A percentile compares a stretch with the other conserved stretches of the same genome.
phyloP scores from a whole-genome alignment of 2,113 vertebrate species.

The Cheilinus undulatus region DNA sequence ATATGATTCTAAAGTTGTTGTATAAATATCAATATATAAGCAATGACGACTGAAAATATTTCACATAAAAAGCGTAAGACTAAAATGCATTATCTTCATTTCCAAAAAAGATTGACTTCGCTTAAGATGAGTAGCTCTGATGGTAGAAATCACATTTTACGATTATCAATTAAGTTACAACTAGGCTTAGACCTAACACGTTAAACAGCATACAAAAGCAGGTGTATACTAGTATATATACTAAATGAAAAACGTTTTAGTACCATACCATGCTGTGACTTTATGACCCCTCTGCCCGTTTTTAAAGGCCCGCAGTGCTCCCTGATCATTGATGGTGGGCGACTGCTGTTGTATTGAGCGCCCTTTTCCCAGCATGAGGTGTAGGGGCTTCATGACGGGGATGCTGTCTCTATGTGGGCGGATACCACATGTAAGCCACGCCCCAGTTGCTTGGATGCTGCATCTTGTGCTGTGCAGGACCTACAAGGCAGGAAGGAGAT shows the following conservation, averaged over 20 bases:
- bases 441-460: constrained; percentile 22
- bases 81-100: neutral
- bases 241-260: neutral
- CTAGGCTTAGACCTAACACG: too few relatives aligned
- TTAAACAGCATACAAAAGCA: too few relatives aligned
- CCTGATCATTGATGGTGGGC: constrained; percentile 24
- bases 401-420: constrained; percentile 72
- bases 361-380: constrained; percentile 67
- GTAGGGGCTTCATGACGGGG: constrained; percentile 55
- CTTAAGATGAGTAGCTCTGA: neutral
- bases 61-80: neutral
- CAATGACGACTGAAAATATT: neutral
- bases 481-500: too few relatives aligned
- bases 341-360: constrained; percentile 69
- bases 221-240: neutral
- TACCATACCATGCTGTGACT: constrained; percentile 41
- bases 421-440: constrained; percentile 43
- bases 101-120: neutral
- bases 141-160: too few relatives aligned
- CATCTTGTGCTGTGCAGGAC: neutral
- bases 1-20: neutral
- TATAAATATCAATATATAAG: neutral
- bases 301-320: constrained; percentile 13
- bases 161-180: too few relatives aligned
- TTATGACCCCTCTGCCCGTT: neutral